Conservation (phyloP, 2,113 vertebrate species). For the Hiodon tergisus region DNA sequence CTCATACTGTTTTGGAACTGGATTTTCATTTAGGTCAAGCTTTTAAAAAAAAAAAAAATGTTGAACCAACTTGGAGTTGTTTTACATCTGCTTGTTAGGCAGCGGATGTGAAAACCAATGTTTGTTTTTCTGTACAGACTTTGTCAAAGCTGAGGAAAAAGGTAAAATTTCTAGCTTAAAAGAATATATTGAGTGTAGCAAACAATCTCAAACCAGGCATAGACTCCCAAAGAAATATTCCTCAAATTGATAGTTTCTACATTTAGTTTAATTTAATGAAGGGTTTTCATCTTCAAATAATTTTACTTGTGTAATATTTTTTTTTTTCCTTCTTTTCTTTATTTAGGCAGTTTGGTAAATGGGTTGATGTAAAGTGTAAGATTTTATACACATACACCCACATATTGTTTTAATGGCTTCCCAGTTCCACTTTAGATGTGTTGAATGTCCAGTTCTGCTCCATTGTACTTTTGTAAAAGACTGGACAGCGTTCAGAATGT, state of each 20-base stretch:
- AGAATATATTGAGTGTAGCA: conserved; percentile 28
- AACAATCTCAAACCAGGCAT: conserved; percentile 52
- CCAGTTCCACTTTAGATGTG: conserved; percentile 39
- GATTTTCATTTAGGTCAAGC: conserved; percentile 53
- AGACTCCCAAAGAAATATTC: conserved; percentile 61
- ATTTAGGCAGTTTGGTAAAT: conserved; percentile 47
- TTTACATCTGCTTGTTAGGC: conserved; percentile 72
- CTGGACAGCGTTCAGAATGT: conserved; percentile 63
- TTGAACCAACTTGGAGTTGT: conserved; percentile 53
- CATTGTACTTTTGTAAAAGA: conserved; percentile 42
- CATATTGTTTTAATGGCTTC: conserved; percentile 48
- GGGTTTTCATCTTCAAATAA: conserved; percentile 29
- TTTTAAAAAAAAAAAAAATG: conserved; percentile 62
- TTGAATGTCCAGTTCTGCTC: conserved; percentile 38
- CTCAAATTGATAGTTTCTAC: conserved; percentile 54
- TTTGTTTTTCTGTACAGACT: conserved; percentile 55
- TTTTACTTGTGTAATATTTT: conserved; percentile 62
- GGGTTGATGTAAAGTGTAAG: conserved; percentile 65
- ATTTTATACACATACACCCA: conserved; percentile 37
- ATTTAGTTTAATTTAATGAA: too few species aligned
- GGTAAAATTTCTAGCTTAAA: conserved; percentile 44
- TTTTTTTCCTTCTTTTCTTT: conserved; percentile 51
- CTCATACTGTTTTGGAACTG: conserved; percentile 57
- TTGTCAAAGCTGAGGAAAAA: conserved; percentile 45
- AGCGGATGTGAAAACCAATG: conserved; percentile 35